Evolutionary conservation across 2,113 vertebrate species (phyloP), one percentile per base, ranked within the genome.

Genomic region (Prionailurus bengalensis): DNA sequence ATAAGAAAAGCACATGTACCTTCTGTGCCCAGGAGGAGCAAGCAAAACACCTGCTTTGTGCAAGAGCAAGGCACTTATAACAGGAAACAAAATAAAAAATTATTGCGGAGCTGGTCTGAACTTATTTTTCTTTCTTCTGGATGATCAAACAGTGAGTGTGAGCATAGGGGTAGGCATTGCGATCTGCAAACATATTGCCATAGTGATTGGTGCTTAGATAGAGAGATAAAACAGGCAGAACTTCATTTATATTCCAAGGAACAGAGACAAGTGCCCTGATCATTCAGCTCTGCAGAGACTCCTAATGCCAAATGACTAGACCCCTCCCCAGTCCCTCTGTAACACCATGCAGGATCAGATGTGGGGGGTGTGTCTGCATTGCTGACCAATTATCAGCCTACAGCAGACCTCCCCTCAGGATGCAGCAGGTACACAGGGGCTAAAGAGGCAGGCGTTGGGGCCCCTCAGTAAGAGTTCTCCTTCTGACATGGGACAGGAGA

Each of bases 11-110:
- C 95, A 98, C 25, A 36, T 87, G 97, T 98, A 98, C 97, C 98
- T 4, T 29, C 70, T 94, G 94, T 93, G 63, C 94, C 97, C 97
- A 98, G 98, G 97, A 98, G 94, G 96, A 97, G 97, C 95, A 97
- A 97, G 83, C 96, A 97, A 98, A 99, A 98, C 96, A 98, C 97
- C 96, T 98, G 98, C 97, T 98, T 98, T 98, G 97, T 97, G 94
- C 95, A 98, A 98, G 55, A 96, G 97, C 76, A 90, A 97, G 96
- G 96, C 91, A 98, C 97, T 98, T 97, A 98, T 97, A 97, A 12
- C 29, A 96, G 45, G 80, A 96, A 93, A 93, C 94, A 98, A 98
- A 83, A 97, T 89, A 97, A 98, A 92, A 97, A 98, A 98, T 98
- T 98, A 98, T 51, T 91, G 9, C 88, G 92, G 94, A 93, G 89